phyloP scores from a whole-genome alignment of 2,113 vertebrate genomes.

The Solea solea region DNA sequence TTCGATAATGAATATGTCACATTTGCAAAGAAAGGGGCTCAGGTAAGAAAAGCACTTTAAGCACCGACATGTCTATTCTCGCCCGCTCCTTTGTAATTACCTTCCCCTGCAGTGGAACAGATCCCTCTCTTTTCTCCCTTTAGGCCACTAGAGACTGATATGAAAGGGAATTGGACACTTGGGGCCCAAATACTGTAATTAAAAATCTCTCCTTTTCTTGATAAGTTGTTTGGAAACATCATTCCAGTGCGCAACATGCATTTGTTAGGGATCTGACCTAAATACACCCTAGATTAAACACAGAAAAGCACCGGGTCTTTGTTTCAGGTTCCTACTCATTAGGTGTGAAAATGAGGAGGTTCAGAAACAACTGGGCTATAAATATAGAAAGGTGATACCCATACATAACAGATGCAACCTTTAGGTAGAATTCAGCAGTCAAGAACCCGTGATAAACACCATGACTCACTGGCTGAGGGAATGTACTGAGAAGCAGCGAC shows the following conservation, averaged over 20 bases:
- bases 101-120: constrained; percentile 61
- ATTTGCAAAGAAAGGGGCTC: constrained; percentile 76
- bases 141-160: constrained; percentile 79
- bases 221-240: constrained; percentile 81
- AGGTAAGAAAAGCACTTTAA: constrained; percentile 76
- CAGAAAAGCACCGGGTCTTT: constrained; percentile 72
- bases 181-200: constrained; percentile 84
- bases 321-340: constrained; percentile 79
- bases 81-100: constrained; percentile 79
- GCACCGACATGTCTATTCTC: constrained; percentile 73
- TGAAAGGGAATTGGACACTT: constrained; percentile 85
- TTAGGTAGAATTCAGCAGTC: constrained; percentile 45
- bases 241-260: constrained; percentile 77
- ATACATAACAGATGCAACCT: constrained; percentile 71
- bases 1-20: constrained; percentile 84
- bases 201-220: constrained; percentile 80
- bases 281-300: constrained; percentile 82
- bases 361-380: constrained; percentile 54
- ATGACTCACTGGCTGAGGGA: constrained; percentile 39
- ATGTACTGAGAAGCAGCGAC: constrained; percentile 31
- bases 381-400: constrained; percentile 76
- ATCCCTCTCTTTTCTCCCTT: constrained; percentile 76
- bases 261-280: constrained; percentile 83
- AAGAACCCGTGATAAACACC: constrained; percentile 29
- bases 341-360: constrained; percentile 77